Evolutionary conservation across 2,797 vertebrate genomes (phyloP).

Genomic region (Zalophus californianus): DNA sequence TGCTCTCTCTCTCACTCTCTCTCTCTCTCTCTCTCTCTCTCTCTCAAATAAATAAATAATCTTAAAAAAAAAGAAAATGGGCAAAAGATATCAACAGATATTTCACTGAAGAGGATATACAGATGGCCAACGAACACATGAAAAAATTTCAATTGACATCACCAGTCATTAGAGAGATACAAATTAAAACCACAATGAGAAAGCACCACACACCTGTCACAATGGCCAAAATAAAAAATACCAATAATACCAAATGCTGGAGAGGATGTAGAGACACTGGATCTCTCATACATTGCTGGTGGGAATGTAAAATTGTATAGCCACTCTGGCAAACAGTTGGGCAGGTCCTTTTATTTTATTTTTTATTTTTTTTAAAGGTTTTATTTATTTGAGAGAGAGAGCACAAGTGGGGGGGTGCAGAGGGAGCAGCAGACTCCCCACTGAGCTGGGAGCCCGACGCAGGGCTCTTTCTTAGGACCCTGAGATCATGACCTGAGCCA

Average conservation of each 20-base stretch:
- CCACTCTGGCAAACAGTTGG: neutral
- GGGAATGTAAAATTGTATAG: constrained; percentile 5
- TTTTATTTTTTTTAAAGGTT: neutral
- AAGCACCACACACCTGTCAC: neutral
- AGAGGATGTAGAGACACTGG: neutral
- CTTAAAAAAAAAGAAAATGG: neutral
- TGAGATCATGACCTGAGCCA: neutral
- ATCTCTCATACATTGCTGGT: neutral
- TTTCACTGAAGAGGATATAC: neutral
- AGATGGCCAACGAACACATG: neutral
- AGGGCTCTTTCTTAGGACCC: neutral
- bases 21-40: too few relatives aligned
- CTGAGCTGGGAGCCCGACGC: neutral
- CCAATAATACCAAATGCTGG: neutral
- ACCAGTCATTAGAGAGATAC: neutral
- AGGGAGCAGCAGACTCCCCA: neutral
- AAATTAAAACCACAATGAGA: neutral
- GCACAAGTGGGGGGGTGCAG: neutral
- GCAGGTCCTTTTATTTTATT: neutral
- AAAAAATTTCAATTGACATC: neutral
- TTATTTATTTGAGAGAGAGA: neutral
- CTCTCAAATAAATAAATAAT: too few relatives aligned
- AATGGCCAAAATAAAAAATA: constrained; percentile 25
- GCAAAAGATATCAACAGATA: neutral
- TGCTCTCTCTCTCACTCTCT: too few relatives aligned